These are phyloP conservation scores for Nebria ingens DNA, from an alignment of 1,140 invertebrate genomes.

Conservation along the genomic window DNA sequence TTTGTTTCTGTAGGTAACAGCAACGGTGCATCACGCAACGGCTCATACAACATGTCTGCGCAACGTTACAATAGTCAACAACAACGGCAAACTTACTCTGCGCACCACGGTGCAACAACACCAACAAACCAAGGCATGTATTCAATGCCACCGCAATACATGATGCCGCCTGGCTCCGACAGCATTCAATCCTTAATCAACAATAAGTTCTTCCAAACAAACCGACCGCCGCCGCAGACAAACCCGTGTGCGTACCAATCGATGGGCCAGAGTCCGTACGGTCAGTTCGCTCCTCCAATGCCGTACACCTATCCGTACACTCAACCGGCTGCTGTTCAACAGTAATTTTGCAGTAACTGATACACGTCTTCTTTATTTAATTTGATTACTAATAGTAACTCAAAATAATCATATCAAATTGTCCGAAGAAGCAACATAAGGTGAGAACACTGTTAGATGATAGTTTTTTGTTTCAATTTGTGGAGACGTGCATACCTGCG, in stretches of 20 bases:
- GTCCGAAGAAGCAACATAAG: too few relatives aligned
- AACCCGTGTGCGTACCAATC: conserved; percentile 49
- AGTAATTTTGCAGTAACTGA: too few relatives aligned
- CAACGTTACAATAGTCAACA: conserved; percentile 27
- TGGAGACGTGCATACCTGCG: conserved; percentile 1
- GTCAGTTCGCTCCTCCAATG: conserved; percentile 37
- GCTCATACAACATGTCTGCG: conserved; percentile 22
- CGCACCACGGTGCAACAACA: conserved; percentile 30
- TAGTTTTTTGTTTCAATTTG: background rate
- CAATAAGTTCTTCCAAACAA: conserved; percentile 52
- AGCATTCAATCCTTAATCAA: conserved; percentile 47
- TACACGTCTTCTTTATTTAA: too few relatives aligned
- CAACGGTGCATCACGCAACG: conserved; percentile 20
- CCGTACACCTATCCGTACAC: conserved; percentile 38
- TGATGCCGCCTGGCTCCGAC: conserved; percentile 38
- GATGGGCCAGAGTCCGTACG: conserved; percentile 38
- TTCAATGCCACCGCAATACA: conserved; percentile 40
- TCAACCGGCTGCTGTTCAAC: conserved; percentile 33
- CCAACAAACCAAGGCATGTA: conserved; percentile 34
- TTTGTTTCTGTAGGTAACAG: conserved; percentile 30
- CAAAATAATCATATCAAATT: background rate
- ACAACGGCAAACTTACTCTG: conserved; percentile 30
- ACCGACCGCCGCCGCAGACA: conserved; percentile 39
- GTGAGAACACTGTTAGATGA: background rate
- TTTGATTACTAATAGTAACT: too few relatives aligned